Evolutionary conservation across 2,113 vertebrate species (phyloP), one percentile per base, ranked within the genome.

Genomic region (Empidonax alnorum): DNA sequence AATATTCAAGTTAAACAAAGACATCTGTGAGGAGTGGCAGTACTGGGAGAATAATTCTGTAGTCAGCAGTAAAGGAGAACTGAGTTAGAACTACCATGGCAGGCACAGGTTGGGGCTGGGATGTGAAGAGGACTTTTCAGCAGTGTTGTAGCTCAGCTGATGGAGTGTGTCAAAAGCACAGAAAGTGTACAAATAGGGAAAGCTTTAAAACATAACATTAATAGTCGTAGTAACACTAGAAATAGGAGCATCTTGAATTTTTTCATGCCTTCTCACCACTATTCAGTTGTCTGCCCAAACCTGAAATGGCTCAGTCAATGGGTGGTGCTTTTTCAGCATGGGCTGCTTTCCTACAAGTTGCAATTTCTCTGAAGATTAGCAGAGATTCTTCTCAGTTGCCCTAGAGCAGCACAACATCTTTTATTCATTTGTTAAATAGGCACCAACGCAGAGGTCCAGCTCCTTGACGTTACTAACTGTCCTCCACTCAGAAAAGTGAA

Each of bases 1-100:
- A 84, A 84, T 58, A 89, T n/a, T 87, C 28, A 87, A 78, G 77
- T 91, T 93, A 87, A 93, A 83, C 78, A 93, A 93, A 95, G 87
- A 93, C 85, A 90, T 93, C 72, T 84, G 75, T 8, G 14, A 93
- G 50, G 63, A 86, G 59, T 21, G 35, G 35, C 42, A 71, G 63
- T 47, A 20, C 67, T 88, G 61, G 15, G 41, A 88, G 47, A 63
- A 39, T 58, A 94, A 56, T 71, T 85, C 94, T 55, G 35, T 30
- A 90, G 63, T 85, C 79, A 86, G 67, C 44, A 84, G 58, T 47
- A 56, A 76, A 94, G 55, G 21, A 76, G 37, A 55, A 21, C 66
- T 62, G 61, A 80, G 47, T 50, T 62, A 27, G 49, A 76, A 50
- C n/a, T 69, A 25, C 74, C 1, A 0, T 46, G 52, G 79, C 23